phyloP scores from a whole-genome alignment of 2,797 vertebrate genomes.

The Carapus acus region DNA sequence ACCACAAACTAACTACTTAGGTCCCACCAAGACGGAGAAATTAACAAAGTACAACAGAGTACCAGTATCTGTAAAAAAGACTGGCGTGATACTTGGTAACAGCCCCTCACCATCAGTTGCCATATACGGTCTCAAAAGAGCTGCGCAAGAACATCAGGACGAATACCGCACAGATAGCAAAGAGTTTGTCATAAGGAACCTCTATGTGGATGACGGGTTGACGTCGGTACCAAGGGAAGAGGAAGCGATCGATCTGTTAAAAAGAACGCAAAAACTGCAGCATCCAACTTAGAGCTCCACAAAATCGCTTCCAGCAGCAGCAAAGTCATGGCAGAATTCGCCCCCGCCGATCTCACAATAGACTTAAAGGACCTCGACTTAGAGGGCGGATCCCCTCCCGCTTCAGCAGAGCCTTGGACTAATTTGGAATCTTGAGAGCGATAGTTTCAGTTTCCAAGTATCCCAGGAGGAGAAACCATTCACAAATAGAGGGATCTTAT shows the following conservation, averaged over 20 bases:
- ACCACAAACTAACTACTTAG: neutral
- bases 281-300: neutral
- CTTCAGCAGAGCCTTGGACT: neutral
- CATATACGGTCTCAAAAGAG: neutral
- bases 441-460: neutral
- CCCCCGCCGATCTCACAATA: neutral
- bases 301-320: neutral
- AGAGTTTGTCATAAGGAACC: neutral
- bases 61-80: neutral
- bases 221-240: neutral
- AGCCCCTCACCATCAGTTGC: neutral
- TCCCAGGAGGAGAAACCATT: neutral
- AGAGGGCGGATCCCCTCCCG: neutral
- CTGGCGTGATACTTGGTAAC: neutral
- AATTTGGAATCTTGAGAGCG: neutral
- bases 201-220: slow-evolving; percentile 1
- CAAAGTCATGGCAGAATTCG: neutral
- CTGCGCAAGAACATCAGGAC: neutral
- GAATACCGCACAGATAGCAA: neutral
- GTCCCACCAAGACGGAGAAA: neutral
- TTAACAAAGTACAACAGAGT: neutral
- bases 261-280: neutral
- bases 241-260: neutral
- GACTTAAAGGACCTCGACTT: slow-evolving; percentile 1
- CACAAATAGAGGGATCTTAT: neutral